Conservation (phyloP, 1,140 invertebrate species). For the Homarus americanus region DNA sequence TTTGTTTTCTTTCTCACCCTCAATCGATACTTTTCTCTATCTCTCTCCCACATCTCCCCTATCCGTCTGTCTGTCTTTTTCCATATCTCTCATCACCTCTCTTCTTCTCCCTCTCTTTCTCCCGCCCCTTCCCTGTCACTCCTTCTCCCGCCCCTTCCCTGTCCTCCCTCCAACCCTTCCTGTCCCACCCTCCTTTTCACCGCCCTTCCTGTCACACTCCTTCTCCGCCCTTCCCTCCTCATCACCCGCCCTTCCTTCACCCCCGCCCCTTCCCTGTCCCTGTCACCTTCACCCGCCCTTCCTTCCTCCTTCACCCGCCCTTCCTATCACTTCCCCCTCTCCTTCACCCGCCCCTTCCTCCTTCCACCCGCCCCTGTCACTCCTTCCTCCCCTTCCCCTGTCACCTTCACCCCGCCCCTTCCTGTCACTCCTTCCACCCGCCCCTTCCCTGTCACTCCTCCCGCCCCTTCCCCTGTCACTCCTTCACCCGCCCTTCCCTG, state of each 20-base stretch:
- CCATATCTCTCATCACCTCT: background rate
- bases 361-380: background rate
- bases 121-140: background rate
- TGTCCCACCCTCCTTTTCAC: background rate
- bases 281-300: background rate
- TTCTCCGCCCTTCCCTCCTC: background rate
- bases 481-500: no score
- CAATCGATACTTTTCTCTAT: background rate
- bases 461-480: background rate
- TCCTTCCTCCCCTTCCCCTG: no score
- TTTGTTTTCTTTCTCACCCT: background rate
- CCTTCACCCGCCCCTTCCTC: background rate
- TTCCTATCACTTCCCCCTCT: background rate
- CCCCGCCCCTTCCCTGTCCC: no score
- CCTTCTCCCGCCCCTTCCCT: constrained; percentile 17
- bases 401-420: background rate
- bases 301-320: background rate
- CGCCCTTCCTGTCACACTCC: background rate
- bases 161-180: background rate
- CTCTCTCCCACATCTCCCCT: background rate
- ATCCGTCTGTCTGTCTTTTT: background rate
- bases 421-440: background rate
- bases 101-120: background rate
- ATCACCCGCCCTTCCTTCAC: background rate
- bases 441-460: background rate